A percentile compares a stretch with the other conserved stretches of the same genome.
Evolutionary conservation across 2,888 invertebrate species (phyloP).

Genomic region (Orgyia antiqua): DNA sequence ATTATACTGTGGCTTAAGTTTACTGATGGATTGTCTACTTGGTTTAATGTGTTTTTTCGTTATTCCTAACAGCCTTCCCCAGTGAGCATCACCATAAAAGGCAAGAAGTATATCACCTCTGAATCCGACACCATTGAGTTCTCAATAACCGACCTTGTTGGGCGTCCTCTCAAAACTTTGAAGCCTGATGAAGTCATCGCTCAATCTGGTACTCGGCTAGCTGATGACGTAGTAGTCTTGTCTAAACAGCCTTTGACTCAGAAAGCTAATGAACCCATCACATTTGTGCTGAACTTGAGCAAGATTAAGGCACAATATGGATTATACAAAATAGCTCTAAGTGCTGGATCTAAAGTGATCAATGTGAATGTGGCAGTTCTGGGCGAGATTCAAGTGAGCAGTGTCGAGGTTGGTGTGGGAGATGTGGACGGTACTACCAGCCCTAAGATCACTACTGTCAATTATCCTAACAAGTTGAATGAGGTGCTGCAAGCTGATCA

Average conservation of each 20-base stretch:
- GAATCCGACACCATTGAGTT: slow-evolving; percentile 86
- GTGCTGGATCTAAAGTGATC: slow-evolving; percentile 80
- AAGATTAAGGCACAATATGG: slow-evolving; percentile 89
- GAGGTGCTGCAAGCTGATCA: slow-evolving; percentile 89
- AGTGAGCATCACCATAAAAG: slow-evolving; percentile 88
- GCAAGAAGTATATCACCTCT: slow-evolving; percentile 86
- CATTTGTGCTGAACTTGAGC: slow-evolving; percentile 87
- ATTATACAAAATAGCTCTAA: slow-evolving; percentile 88
- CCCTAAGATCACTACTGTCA: slow-evolving; percentile 85
- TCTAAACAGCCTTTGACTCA: slow-evolving; percentile 80
- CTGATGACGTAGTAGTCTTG: slow-evolving; percentile 86
- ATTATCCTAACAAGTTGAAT: slow-evolving; percentile 84
- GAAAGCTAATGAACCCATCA: slow-evolving; percentile 78
- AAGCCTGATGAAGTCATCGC: slow-evolving; percentile 83
- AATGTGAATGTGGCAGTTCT: slow-evolving; percentile 83
- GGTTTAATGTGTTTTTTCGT: too few species aligned
- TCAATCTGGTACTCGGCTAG: slow-evolving; percentile 85
- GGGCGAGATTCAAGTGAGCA: slow-evolving; percentile 86
- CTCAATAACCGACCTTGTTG: slow-evolving; percentile 86
- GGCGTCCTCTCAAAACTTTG: slow-evolving; percentile 81
- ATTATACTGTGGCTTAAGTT: too few species aligned
- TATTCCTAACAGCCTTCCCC: slow-evolving; percentile 84
- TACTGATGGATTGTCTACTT: too few species aligned
- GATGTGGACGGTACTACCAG: slow-evolving; percentile 94
- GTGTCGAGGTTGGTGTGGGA: slow-evolving; percentile 90